Conservation (phyloP, 1,140 invertebrate genomes). For the Portunus trituberculatus region DNA sequence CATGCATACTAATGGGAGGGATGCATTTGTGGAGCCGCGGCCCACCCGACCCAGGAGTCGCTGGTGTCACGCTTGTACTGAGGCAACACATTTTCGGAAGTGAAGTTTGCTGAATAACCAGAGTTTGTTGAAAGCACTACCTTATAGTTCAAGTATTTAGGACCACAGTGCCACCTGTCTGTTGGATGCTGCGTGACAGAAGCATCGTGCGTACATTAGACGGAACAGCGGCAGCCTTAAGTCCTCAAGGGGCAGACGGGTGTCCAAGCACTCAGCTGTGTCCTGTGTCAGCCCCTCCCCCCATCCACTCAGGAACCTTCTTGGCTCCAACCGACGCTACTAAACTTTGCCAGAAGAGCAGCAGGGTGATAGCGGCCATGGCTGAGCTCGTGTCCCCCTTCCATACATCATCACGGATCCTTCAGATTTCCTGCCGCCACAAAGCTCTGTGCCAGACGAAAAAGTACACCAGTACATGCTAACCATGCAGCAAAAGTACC, state of each 20-base stretch:
- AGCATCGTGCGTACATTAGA: not conserved
- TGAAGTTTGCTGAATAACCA: not conserved
- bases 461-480: too few species aligned
- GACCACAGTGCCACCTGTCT: not conserved
- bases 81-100: not conserved
- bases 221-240: not conserved
- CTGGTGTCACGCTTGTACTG: not conserved
- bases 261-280: not conserved
- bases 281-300: not conserved
- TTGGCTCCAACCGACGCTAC: not conserved
- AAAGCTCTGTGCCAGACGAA: too few species aligned
- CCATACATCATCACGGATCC: too few species aligned
- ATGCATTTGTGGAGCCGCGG: conserved; percentile 35
- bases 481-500: too few species aligned
- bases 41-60: not conserved
- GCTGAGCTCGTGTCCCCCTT: not conserved
- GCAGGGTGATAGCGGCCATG: not conserved
- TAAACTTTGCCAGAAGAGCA: not conserved
- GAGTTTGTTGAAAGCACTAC: too few species aligned
- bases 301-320: not conserved
- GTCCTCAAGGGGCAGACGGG: not conserved
- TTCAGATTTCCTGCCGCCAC: too few species aligned
- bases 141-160: not conserved
- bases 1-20: conserved; percentile 61
- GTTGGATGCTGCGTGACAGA: not conserved